Conservation (phyloP, 1,140 invertebrate genomes). For the Meteorus sp. region DNA sequence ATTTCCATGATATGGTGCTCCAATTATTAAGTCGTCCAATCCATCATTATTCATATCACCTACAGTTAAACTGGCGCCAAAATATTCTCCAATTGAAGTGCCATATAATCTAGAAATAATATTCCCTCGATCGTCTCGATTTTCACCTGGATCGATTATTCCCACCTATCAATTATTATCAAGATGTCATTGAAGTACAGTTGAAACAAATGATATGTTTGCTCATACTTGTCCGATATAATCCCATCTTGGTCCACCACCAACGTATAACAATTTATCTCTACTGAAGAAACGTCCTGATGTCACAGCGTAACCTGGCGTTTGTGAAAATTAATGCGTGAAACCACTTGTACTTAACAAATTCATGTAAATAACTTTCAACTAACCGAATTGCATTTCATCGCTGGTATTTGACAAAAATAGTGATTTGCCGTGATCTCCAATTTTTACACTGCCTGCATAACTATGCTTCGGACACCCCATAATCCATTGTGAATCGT, state of each 20-base stretch:
- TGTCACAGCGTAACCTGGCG: conserved; percentile 63
- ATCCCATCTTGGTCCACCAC: conserved; percentile 62
- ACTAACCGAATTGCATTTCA: conserved; percentile 32
- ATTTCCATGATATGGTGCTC: conserved; percentile 66
- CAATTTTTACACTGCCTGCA: conserved; percentile 33
- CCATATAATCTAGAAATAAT: conserved; percentile 50
- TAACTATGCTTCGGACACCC: conserved; percentile 36
- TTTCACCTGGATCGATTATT: conserved; percentile 39
- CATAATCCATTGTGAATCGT: not conserved
- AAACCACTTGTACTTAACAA: too few species aligned
- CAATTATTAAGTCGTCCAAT: conserved; percentile 73
- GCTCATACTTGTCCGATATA: conserved; percentile 50
- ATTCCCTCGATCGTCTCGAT: conserved; percentile 40
- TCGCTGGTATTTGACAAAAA: too few species aligned
- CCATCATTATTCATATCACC: conserved; percentile 75
- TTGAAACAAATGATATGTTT: too few species aligned
- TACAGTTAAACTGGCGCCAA: conserved; percentile 70
- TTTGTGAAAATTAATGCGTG: conserved; percentile 15
- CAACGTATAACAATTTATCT: conserved; percentile 53
- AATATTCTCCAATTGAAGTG: conserved; percentile 73
- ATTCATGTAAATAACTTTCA: not conserved
- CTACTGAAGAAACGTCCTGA: conserved; percentile 58
- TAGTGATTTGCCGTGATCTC: too few species aligned
- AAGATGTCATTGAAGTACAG: too few species aligned
- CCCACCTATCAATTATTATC: conserved; percentile 29